Percentiles rank a stretch among this genome's conserved stretches.
Conservation (phyloP, 2,797 vertebrate species). For the Psittacula derbiana region DNA sequence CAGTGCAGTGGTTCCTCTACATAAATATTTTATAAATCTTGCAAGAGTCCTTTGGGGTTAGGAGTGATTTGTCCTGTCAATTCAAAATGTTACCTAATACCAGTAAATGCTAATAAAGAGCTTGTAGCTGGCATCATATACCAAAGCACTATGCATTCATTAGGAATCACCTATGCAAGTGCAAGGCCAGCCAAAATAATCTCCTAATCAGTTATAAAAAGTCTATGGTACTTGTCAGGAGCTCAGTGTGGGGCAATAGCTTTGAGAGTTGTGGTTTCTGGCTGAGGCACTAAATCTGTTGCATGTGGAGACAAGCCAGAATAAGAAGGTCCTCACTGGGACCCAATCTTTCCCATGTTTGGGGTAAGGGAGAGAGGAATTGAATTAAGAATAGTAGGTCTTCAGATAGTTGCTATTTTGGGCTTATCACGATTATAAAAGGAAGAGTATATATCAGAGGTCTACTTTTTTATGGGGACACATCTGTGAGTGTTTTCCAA, state of each 20-base stretch:
- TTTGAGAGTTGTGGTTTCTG: constrained; percentile 64
- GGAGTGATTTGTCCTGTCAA: not conserved
- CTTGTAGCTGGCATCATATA: constrained; percentile 41
- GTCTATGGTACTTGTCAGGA: constrained; percentile 45
- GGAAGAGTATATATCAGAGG: not conserved
- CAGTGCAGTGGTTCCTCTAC: not conserved
- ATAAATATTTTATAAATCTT: constrained; percentile 17
- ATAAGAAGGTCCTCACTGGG: not conserved
- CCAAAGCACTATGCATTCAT: constrained; percentile 25
- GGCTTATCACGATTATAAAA: not conserved
- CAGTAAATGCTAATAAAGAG: constrained; percentile 53
- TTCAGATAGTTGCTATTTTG: not conserved
- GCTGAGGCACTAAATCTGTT: constrained; percentile 50
- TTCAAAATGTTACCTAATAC: constrained; percentile 50
- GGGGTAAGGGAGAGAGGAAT: not conserved
- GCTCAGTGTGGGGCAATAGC: constrained; percentile 33
- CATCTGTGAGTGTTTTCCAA: not conserved
- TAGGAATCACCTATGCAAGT: constrained; percentile 54
- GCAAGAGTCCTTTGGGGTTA: not conserved
- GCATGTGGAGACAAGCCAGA: constrained; percentile 45
- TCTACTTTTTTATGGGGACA: not conserved
- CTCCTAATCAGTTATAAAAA: constrained; percentile 68
- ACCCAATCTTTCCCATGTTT: not conserved
- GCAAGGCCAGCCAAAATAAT: constrained; percentile 63
- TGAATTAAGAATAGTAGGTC: not conserved